A percentile compares a stretch with the other conserved stretches of the same genome.
Conservation (phyloP, 1,140 invertebrate species). For the Aphelenchoides besseyi region DNA sequence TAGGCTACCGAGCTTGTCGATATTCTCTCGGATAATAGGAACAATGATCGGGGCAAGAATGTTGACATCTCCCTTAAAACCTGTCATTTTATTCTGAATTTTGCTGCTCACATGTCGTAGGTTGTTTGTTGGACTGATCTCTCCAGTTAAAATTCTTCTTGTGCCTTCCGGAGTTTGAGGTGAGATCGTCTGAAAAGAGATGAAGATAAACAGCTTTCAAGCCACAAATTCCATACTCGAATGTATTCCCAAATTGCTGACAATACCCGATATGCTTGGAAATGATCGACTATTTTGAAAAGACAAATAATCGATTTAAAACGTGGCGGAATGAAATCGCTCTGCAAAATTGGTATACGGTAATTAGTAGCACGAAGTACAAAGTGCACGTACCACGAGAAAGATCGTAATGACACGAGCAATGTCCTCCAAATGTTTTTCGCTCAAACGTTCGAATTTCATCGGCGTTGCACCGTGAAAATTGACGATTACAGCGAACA, state of each 20-base stretch:
- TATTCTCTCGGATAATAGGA: background rate
- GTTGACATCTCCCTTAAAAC: background rate
- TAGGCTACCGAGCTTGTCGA: background rate
- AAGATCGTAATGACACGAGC: background rate
- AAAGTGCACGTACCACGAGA: conserved; percentile 1
- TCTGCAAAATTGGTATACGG: background rate
- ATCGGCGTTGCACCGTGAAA: background rate
- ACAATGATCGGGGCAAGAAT: background rate
- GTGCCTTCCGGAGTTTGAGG: background rate
- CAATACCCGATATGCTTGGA: background rate
- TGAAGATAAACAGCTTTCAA: background rate
- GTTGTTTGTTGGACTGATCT: no score
- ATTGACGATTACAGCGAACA: conserved; percentile 10
- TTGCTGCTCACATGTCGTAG: no score
- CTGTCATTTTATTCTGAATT: no score
- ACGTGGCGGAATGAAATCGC: background rate
- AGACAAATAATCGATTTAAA: background rate
- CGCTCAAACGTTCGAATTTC: background rate
- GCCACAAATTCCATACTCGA: background rate
- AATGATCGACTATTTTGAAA: background rate
- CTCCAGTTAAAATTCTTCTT: background rate
- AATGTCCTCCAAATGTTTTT: background rate
- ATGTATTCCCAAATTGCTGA: conserved; percentile 1
- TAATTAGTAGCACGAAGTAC: background rate
- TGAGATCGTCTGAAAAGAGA: background rate